A percentile compares a stretch with the other conserved stretches of the same genome.
Evolutionary conservation across 1,140 invertebrate species (phyloP).

Genomic region (Ruditapes philippinarum): DNA sequence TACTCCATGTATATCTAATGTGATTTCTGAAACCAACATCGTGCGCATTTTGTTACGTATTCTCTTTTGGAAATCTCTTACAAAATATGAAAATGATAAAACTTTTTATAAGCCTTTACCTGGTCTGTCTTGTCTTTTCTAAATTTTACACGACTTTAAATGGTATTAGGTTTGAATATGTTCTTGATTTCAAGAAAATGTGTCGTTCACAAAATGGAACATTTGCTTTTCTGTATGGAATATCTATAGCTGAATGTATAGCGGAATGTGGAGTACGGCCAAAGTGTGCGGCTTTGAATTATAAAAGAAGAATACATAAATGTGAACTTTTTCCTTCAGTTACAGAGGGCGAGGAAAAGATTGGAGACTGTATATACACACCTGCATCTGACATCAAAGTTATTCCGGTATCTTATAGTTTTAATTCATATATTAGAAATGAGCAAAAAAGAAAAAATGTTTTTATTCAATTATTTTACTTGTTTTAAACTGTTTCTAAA

Average conservation of each 20-base stretch:
- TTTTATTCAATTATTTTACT: too few species aligned
- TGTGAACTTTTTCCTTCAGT: neutral
- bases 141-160: neutral
- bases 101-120: too few species aligned
- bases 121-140: too few species aligned
- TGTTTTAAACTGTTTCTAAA: too few species aligned
- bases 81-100: too few species aligned
- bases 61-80: too few species aligned
- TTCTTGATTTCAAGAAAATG: neutral
- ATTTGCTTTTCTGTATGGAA: neutral
- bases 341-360: neutral
- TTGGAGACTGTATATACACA: neutral
- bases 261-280: neutral
- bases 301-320: neutral
- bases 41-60: too few species aligned
- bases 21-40: too few species aligned
- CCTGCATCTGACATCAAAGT: neutral
- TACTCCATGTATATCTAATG: too few species aligned
- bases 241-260: neutral
- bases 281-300: neutral
- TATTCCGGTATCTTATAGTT: too few species aligned
- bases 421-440: too few species aligned
- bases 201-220: neutral
- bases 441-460: too few species aligned
- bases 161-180: neutral